phyloP scores from a whole-genome alignment of 2,797 vertebrate genomes.

The Tapera naevia region DNA sequence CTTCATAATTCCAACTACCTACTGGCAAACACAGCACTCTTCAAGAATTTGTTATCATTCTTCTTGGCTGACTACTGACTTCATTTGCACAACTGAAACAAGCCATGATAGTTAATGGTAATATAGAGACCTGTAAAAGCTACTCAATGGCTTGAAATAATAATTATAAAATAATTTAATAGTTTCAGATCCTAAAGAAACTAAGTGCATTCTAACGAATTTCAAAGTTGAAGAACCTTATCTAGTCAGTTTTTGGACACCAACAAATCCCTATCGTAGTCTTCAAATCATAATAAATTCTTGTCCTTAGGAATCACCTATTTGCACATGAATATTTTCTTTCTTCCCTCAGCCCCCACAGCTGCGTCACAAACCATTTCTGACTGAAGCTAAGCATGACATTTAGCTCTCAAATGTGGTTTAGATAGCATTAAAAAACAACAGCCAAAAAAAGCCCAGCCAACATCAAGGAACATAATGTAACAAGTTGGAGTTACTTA shows the following conservation, averaged over 20 bases:
- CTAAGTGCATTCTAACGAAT: neutral
- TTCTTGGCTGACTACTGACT: neutral
- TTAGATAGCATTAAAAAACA: neutral
- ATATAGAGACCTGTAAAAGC: neutral
- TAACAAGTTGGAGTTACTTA: neutral
- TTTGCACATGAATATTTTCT: neutral
- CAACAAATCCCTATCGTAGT: neutral
- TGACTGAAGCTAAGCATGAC: neutral
- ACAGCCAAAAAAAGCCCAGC: neutral
- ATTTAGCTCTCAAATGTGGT: neutral
- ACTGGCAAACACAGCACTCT: neutral
- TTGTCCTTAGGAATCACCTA: neutral
- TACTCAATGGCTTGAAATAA: neutral
- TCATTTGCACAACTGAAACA: neutral
- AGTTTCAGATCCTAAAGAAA: neutral
- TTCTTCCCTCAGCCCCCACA: neutral
- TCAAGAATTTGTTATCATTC: neutral
- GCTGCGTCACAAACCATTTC: neutral
- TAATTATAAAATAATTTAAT: neutral
- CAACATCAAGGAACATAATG: neutral
- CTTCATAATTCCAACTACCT: neutral
- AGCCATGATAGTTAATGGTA: neutral
- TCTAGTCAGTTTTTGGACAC: neutral
- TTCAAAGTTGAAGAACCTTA: neutral
- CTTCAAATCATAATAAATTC: neutral